These are phyloP conservation scores for Miichthys miiuy DNA, from an alignment of 2,797 vertebrate genomes.

Conservation along the genomic window DNA sequence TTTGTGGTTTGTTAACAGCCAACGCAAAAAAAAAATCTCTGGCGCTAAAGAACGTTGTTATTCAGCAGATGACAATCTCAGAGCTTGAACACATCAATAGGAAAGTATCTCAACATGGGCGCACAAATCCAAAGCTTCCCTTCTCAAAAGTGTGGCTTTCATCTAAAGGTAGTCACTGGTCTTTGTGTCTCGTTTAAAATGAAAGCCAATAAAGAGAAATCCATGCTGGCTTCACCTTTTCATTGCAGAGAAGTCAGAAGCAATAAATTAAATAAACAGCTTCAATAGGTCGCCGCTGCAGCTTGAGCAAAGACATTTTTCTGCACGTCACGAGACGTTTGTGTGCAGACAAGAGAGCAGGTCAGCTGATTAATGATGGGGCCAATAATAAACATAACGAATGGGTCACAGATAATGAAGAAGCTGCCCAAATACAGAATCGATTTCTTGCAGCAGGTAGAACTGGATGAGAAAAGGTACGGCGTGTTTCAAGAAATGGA, in stretches of 20 bases:
- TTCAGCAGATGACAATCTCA: background rate
- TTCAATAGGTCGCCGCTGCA: background rate
- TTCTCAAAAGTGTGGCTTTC: background rate
- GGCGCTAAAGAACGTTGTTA: background rate
- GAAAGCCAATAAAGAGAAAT: background rate
- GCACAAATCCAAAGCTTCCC: background rate
- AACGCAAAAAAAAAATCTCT: background rate
- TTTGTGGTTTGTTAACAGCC: background rate
- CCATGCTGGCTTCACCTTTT: background rate
- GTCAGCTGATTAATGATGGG: conserved; percentile 28
- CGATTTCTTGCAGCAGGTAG: background rate
- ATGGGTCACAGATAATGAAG: conserved; percentile 35
- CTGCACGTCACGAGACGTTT: conserved; percentile 4
- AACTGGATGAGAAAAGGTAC: background rate
- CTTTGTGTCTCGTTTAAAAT: conserved; percentile 3
- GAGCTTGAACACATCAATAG: background rate
- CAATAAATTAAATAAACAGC: conserved; percentile 1
- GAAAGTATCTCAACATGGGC: background rate
- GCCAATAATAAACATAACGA: conserved; percentile 42
- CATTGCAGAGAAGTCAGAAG: background rate
- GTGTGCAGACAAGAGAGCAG: background rate
- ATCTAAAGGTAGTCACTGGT: no score
- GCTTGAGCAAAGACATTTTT: conserved; percentile 11
- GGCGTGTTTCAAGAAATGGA: background rate
- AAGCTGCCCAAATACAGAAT: conserved; percentile 10